phyloP scores from a whole-genome alignment of 1,140 invertebrate genomes.

The Aphidius gifuensis region DNA sequence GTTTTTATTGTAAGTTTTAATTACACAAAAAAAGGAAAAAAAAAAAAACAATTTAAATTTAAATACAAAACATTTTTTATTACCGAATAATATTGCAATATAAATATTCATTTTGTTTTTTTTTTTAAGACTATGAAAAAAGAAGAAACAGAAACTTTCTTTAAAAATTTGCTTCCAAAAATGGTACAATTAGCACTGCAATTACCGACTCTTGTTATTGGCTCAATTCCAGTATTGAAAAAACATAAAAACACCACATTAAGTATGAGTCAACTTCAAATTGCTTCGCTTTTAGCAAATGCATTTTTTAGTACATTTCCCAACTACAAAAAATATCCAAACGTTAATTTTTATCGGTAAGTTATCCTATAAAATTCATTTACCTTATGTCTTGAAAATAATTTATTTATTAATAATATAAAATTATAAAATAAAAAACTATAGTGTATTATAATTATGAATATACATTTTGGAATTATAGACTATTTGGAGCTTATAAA shows the following conservation, averaged over 20 bases:
- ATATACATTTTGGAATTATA: conserved; percentile 41
- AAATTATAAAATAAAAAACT: neutral
- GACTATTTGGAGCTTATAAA: conserved; percentile 58
- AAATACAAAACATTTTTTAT: too few species aligned
- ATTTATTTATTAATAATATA: neutral
- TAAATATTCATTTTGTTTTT: too few species aligned
- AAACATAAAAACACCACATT: conserved; percentile 57
- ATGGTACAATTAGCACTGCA: conserved; percentile 76
- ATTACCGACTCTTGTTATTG: conserved; percentile 73
- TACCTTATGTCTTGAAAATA: too few species aligned
- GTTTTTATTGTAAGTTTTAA: too few species aligned
- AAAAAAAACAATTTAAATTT: too few species aligned
- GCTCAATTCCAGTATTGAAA: conserved; percentile 76
- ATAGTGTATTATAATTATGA: neutral
- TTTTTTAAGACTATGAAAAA: conserved; percentile 52
- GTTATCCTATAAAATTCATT: too few species aligned
- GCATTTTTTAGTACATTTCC: conserved; percentile 97
- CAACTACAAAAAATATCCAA: conserved; percentile 72
- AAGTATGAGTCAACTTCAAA: conserved; percentile 80
- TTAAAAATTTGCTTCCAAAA: conserved; percentile 70
- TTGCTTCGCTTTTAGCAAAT: conserved; percentile 85
- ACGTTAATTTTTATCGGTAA: conserved; percentile 86
- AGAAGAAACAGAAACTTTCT: conserved; percentile 73
- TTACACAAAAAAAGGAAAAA: too few species aligned
- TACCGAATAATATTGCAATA: too few species aligned